Conservation (phyloP, 2,888 invertebrate genomes). For the Punctoribates punctum region DNA sequence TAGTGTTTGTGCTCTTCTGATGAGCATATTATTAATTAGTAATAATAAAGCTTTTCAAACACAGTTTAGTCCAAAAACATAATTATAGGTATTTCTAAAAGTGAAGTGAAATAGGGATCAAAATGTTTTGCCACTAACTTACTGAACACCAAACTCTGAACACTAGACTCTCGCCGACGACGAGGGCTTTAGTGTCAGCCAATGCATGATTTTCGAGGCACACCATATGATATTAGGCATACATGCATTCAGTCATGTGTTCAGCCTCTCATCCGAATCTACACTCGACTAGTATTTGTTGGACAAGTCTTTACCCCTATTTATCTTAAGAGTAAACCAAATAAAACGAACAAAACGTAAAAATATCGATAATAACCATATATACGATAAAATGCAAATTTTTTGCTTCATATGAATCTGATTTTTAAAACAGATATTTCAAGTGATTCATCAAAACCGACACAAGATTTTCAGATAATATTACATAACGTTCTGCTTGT, state of each 20-base stretch:
- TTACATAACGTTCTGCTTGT: not conserved
- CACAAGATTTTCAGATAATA: slow-evolving; percentile 16
- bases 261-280: not conserved
- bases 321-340: slow-evolving; percentile 12
- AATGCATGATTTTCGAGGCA: not conserved
- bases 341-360: not conserved
- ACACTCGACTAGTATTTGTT: not conserved
- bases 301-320: not conserved
- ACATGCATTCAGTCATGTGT: not conserved
- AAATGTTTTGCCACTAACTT: slow-evolving; percentile 22
- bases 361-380: not conserved
- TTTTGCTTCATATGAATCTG: not conserved
- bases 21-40: slow-evolving; percentile 30
- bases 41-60: slow-evolving; percentile 7
- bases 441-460: slow-evolving; percentile 20
- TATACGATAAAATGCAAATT: not conserved
- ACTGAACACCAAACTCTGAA: not conserved
- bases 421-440: not conserved
- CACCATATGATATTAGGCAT: not conserved
- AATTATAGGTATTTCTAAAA: slow-evolving; percentile 21
- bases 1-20: slow-evolving; percentile 19
- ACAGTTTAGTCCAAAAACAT: slow-evolving; percentile 13
- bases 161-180: not conserved
- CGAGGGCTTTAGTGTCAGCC: not conserved
- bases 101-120: not conserved